Evolutionary conservation across 2,113 vertebrate genomes (phyloP).

Genomic region (Felis catus): DNA sequence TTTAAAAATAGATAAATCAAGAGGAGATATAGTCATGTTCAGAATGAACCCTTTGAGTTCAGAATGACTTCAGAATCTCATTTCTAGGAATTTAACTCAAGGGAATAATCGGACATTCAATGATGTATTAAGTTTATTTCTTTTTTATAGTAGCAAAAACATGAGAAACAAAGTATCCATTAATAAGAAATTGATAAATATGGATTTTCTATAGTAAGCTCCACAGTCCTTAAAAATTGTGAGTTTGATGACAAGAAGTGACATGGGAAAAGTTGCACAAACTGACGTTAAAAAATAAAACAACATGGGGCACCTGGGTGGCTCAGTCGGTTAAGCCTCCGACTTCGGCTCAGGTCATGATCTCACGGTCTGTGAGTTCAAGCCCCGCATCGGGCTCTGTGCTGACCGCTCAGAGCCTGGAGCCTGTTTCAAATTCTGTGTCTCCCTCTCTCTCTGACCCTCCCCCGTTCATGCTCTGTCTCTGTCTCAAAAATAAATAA

Average conservation of each 20-base stretch:
- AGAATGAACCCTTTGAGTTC: neutral
- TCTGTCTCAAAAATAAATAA: no score
- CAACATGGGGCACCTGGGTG: neutral
- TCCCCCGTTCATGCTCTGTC: no score
- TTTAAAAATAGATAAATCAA: neutral
- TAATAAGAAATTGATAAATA: neutral
- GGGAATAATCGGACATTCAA: neutral
- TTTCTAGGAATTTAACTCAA: neutral
- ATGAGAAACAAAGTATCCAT: neutral
- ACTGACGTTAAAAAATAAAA: neutral
- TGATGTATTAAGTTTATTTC: neutral
- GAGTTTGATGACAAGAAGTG: neutral
- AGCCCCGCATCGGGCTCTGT: no score
- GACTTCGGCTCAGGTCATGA: no score
- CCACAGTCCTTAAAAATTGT: neutral
- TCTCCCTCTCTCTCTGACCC: no score
- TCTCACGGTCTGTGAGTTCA: no score
- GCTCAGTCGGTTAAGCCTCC: no score
- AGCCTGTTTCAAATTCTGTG: no score
- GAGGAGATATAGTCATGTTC: neutral
- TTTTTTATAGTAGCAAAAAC: neutral
- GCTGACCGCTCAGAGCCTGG: no score
- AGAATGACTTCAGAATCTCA: neutral
- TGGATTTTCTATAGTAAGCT: neutral
- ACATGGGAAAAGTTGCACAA: neutral